These are phyloP conservation scores for Sebastes matsubarae DNA, from an alignment of 2,797 vertebrate species.

Conservation along the genomic window DNA sequence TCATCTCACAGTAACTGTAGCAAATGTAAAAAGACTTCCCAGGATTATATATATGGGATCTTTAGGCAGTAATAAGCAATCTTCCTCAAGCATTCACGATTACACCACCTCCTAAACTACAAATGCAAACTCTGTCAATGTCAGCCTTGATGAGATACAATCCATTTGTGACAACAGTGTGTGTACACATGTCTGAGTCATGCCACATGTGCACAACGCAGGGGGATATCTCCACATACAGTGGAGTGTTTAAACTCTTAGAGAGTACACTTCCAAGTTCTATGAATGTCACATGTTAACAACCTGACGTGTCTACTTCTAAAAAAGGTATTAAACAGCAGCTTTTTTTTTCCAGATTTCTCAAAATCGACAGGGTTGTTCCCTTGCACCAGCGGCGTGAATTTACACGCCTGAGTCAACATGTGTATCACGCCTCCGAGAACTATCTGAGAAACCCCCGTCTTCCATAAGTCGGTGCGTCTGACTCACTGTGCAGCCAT, in stretches of 20 bases:
- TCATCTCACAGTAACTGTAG: background rate
- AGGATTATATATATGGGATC: background rate
- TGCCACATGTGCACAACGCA: background rate
- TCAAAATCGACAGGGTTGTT: slow-evolving; percentile 1
- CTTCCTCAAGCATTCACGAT: background rate
- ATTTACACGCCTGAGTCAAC: slow-evolving; percentile 59
- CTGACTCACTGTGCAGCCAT: slow-evolving; percentile 51
- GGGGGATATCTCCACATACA: background rate
- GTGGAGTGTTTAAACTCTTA: background rate
- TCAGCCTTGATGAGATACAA: background rate
- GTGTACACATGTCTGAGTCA: slow-evolving; percentile 11
- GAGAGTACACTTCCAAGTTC: background rate
- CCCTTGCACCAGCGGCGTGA: background rate
- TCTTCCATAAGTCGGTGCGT: slow-evolving; percentile 13
- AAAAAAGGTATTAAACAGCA: background rate
- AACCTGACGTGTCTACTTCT: background rate
- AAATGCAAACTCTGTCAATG: background rate
- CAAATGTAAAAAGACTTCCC: background rate
- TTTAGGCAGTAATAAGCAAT: background rate
- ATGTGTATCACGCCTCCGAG: slow-evolving; percentile 33
- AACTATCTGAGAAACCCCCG: slow-evolving; percentile 33
- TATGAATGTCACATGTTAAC: background rate
- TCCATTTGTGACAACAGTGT: background rate
- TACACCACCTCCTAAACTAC: background rate
- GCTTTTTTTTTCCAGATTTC: background rate